These are phyloP conservation scores for Cephalopholis sonnerati DNA, from an alignment of 2,113 vertebrate species.

Conservation along the genomic window DNA sequence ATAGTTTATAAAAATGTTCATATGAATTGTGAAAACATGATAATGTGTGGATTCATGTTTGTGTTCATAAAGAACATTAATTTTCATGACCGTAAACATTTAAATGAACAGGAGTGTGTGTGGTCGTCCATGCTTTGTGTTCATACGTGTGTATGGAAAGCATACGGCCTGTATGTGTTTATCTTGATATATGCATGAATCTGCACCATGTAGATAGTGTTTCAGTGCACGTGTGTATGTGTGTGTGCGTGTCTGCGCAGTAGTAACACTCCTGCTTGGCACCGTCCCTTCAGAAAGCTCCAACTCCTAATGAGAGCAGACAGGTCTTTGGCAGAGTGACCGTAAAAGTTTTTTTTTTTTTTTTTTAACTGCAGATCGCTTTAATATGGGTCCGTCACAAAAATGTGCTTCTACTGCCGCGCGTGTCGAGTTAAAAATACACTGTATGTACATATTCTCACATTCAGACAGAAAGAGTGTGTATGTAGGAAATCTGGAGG, in stretches of 20 bases:
- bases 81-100: not conserved
- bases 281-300: conserved; percentile 50
- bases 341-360: conserved; percentile 58
- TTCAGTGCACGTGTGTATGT: not conserved
- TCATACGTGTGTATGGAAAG: not conserved
- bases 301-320: conserved; percentile 73
- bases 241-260: conserved; percentile 41
- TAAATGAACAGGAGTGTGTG: not conserved
- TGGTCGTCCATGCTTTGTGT: not conserved
- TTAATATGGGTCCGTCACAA: conserved; percentile 70
- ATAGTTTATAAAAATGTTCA: not conserved
- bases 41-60: not conserved
- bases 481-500: conserved; percentile 3
- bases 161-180: not conserved
- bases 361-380: conserved; percentile 55
- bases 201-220: not conserved
- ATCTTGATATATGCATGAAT: not conserved
- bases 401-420: conserved; percentile 46
- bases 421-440: conserved; percentile 46
- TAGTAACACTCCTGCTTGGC: conserved; percentile 67
- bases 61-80: conserved; percentile 14
- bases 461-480: conserved; percentile 2
- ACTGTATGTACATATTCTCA: not conserved
- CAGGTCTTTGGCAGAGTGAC: conserved; percentile 71
- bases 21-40: not conserved